A percentile compares a stretch with the other conserved stretches of the same genome.
Evolutionary conservation across 1,140 invertebrate genomes (phyloP).

Genomic region (Chironomus striatipennis): DNA sequence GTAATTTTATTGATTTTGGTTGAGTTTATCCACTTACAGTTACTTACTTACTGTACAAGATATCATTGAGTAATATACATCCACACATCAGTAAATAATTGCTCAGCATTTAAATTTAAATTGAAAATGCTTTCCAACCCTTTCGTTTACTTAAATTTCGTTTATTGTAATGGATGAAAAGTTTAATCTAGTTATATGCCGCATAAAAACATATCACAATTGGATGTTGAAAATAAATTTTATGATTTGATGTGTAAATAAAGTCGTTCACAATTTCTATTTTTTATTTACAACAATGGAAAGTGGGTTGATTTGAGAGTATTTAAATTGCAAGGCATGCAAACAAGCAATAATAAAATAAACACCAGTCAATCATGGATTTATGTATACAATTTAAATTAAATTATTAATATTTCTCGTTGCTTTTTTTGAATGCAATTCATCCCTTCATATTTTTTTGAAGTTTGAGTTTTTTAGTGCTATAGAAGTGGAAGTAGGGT

Average conservation of each 20-base stretch:
- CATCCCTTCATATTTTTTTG: too few relatives aligned
- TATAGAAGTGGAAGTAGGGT: too few relatives aligned
- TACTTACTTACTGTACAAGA: too few relatives aligned
- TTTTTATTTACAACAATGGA: not conserved
- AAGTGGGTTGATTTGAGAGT: not conserved
- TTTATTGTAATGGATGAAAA: not conserved
- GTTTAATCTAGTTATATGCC: not conserved
- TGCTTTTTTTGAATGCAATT: too few relatives aligned
- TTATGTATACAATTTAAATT: too few relatives aligned
- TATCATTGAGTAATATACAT: not conserved
- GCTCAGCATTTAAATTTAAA: not conserved
- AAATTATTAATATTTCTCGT: too few relatives aligned
- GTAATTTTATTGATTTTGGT: too few relatives aligned
- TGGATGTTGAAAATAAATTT: not conserved
- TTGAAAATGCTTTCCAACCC: not conserved
- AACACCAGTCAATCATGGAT: not conserved
- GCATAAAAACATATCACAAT: not conserved
- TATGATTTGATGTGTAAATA: slow-evolving; percentile 14
- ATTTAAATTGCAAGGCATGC: not conserved
- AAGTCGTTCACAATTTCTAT: not conserved
- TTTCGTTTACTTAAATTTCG: not conserved
- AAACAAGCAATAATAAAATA: not conserved
- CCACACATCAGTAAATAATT: not conserved
- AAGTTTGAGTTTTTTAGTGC: too few relatives aligned
- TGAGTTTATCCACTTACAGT: too few relatives aligned